Base-by-base conservation (phyloP, 1,140 invertebrate species). In the Diuraphis noxia region DNA sequence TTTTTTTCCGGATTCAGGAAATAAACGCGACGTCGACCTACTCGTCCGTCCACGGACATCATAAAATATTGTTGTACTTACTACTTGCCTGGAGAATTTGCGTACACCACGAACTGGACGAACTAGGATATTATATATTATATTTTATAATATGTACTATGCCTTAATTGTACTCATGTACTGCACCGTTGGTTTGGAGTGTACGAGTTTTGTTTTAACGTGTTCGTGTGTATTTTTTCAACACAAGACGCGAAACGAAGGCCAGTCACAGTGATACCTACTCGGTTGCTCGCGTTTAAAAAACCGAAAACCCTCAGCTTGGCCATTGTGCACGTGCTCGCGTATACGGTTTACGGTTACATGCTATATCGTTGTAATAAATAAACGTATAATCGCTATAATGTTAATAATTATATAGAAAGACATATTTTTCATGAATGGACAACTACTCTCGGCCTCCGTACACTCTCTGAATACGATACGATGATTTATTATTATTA, bases 381-480 rank as follows among this genome's bases (percentile, higher is more conserved):
- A 17, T 63, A 63, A 6, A n/a, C 30, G 6, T 72, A 63, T 63
- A 4, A 10, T 30, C 13, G 17, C 17, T 72, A 72, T 72, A 30
- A 4, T 17, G 21, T 21, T 49, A 21, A 34, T 34, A 6, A n/a
- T 72, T n/a, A n/a, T 72, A 72, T 72, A n/a, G 4, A 81, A 34
- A 77, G 38, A 41, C 79, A 25, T n/a, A n/a, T n/a, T 82, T 82
- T 82, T 82, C 38, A 82, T 82, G 79, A 82, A 82, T 82, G 79
- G 79, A 82, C 79, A 6, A 82, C 38, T n/a, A 82, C 38, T n/a
- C 30, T 19, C 77, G 77, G 36, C 77, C 77, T 79, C 77, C 8
- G 7, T 72, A 72, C 30, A 72, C 30, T 72, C 4, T 6, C 30
- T n/a, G 56, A 72, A 72, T n/a, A 72, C 56, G 56, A 72, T 72